Evolutionary conservation across 2,888 invertebrate genomes (phyloP).

Genomic region (Girardia tigrina): DNA sequence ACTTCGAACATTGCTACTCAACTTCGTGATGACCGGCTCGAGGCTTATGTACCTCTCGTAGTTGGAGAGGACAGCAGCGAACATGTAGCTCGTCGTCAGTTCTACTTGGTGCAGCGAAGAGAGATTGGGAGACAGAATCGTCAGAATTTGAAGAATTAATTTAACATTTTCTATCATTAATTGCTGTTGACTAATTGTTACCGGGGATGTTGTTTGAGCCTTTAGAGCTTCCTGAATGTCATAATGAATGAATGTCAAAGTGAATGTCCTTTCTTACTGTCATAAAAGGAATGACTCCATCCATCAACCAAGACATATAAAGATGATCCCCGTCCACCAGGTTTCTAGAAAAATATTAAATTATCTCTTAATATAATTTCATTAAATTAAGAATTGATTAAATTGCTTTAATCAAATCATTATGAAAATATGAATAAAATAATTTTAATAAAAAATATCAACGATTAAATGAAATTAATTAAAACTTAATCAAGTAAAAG

Average conservation of each 20-base stretch:
- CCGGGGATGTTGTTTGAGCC: slow-evolving; percentile 11
- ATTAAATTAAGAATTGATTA: no score
- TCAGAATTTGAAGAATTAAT: neutral
- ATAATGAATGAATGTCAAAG: neutral
- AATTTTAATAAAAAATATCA: neutral
- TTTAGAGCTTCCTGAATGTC: neutral
- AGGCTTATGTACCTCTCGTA: slow-evolving; percentile 4
- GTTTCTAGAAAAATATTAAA: neutral
- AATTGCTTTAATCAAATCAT: no score
- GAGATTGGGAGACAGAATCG: neutral
- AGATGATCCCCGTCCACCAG: neutral
- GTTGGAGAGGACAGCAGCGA: neutral
- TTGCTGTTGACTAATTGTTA: neutral
- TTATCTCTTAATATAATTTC: no score
- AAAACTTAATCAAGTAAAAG: no score
- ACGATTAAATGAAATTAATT: no score
- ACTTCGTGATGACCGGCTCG: neutral
- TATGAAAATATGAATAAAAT: neutral
- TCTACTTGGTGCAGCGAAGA: neutral
- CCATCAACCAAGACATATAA: slow-evolving; percentile 9
- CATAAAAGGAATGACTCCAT: slow-evolving; percentile 3
- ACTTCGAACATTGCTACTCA: neutral
- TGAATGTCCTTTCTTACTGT: neutral
- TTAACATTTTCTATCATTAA: slow-evolving; percentile 14
- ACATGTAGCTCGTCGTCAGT: neutral